Conservation (phyloP, 2,888 invertebrate genomes). For the Pandemis corylana region DNA sequence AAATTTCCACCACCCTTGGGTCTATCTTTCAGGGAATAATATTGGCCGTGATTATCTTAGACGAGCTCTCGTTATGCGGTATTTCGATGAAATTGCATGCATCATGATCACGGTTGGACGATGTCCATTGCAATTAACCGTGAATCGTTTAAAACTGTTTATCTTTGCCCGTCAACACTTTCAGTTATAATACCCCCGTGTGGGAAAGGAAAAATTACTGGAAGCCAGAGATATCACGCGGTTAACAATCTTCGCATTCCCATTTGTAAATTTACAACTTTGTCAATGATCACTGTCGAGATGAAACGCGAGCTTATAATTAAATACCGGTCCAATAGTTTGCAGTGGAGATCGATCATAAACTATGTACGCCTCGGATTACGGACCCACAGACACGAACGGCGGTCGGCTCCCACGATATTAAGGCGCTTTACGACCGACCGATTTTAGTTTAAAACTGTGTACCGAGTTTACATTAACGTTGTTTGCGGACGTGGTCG, state of each 20-base stretch:
- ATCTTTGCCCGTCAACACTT: too few relatives aligned
- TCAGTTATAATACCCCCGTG: too few relatives aligned
- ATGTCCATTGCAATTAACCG: too few relatives aligned
- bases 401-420: slow-evolving; percentile 34
- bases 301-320: slow-evolving; percentile 2
- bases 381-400: slow-evolving; percentile 26
- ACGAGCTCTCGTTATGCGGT: too few relatives aligned
- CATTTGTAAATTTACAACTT: background rate
- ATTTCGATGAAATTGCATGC: too few relatives aligned
- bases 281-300: background rate
- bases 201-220: too few relatives aligned
- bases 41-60: too few relatives aligned
- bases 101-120: too few relatives aligned
- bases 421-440: slow-evolving; percentile 42
- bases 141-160: too few relatives aligned
- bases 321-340: slow-evolving; percentile 7
- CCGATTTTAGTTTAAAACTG: slow-evolving; percentile 47
- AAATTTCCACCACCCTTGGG: too few relatives aligned
- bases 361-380: slow-evolving; percentile 45
- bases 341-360: slow-evolving; percentile 39
- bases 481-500: slow-evolving; percentile 27
- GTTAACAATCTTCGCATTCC: background rate
- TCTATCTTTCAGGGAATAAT: too few relatives aligned
- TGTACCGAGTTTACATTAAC: slow-evolving; percentile 39
- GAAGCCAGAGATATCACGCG: too few relatives aligned